Base-by-base conservation (phyloP, 2,113 vertebrate genomes). In the Pleuronectes platessa region DNA sequence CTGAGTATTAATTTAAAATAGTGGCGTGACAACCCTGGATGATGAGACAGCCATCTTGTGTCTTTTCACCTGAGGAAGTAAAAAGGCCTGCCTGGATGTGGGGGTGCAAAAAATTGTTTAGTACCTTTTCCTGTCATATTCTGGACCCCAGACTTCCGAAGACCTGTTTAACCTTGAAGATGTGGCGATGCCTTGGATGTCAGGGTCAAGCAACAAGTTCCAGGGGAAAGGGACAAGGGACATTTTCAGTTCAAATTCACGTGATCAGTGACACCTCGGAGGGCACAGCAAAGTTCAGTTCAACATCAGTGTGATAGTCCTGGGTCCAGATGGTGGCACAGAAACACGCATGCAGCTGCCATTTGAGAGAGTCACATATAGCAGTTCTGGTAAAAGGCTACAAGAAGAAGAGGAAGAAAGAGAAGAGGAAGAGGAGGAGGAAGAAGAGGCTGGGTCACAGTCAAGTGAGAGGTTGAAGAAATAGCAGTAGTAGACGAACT, bases 301-400 rank as follows among this genome's bases (percentile, higher is more conserved):
- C 17, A 74, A 40, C 45, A 8, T 58, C 11, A 42, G 23, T 67
- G 53, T 49, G 55, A 61, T 63, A 70, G 70, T 79, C 49, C 66
- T 56, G 77, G 67, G 68, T 87, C 72, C 72, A 61, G 59, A 66
- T 71, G 62, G 69, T 75, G 67, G 74, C 77, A 45, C 61, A 64
- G 12, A 64, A 23, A 64, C 40, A 64, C 59, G 79, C 73, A 79
- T 58, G 71, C 81, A 85, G 85, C 84, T 87, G 84, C 83, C 84
- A 56, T 79, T 63, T 59, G 79, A 88, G 64, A 74, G 83, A 80
- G 47, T 72, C 54, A 68, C 27, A 18, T 26, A 62, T 21, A 70
- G 65, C 53, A 42, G 71, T 65, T 78, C 59, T 76, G 58, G 37
- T 67, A 62, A 66, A 74, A 79, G 67, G 83, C 83, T 84, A 77